These are phyloP conservation scores for Amitus sp. DNA, from an alignment of 2,888 invertebrate genomes.

Conservation along the genomic window DNA sequence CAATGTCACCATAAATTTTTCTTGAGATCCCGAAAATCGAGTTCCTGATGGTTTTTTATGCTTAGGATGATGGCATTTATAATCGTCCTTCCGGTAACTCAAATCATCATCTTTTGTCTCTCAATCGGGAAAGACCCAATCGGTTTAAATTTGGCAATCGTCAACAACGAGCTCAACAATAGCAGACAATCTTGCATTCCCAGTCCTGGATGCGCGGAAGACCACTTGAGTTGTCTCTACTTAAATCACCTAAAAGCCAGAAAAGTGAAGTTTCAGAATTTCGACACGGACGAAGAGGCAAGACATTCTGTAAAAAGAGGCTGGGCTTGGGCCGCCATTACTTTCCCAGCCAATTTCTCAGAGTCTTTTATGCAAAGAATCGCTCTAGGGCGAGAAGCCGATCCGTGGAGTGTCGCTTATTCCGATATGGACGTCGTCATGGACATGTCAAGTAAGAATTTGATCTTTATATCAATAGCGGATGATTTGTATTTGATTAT, in stretches of 20 bases:
- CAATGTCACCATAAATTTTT: no score
- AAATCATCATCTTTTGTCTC: slow-evolving; percentile 88
- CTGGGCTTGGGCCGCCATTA: slow-evolving; percentile 79
- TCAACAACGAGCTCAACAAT: slow-evolving; percentile 78
- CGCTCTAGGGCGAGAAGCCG: slow-evolving; percentile 70
- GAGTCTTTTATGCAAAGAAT: slow-evolving; percentile 73
- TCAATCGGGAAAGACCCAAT: slow-evolving; percentile 89
- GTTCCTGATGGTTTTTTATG: neutral
- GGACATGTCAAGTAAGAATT: slow-evolving; percentile 84
- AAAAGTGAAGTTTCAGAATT: slow-evolving; percentile 74
- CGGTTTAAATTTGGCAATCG: slow-evolving; percentile 80
- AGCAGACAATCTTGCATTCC: slow-evolving; percentile 55
- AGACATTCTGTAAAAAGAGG: slow-evolving; percentile 75
- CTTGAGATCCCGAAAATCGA: no score
- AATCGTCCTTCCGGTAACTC: slow-evolving; percentile 84
- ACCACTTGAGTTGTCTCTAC: slow-evolving; percentile 81
- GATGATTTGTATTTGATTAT: no score
- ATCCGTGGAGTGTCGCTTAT: slow-evolving; percentile 69
- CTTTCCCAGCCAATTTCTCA: slow-evolving; percentile 82
- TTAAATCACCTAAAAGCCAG: slow-evolving; percentile 76
- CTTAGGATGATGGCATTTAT: slow-evolving; percentile 84
- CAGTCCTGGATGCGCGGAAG: slow-evolving; percentile 71
- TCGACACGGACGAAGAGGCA: slow-evolving; percentile 72
- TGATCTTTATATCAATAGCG: no score
- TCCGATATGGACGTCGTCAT: slow-evolving; percentile 78